Evolutionary conservation across 2,113 vertebrate genomes (phyloP).

Genomic region (Fulica atra): DNA sequence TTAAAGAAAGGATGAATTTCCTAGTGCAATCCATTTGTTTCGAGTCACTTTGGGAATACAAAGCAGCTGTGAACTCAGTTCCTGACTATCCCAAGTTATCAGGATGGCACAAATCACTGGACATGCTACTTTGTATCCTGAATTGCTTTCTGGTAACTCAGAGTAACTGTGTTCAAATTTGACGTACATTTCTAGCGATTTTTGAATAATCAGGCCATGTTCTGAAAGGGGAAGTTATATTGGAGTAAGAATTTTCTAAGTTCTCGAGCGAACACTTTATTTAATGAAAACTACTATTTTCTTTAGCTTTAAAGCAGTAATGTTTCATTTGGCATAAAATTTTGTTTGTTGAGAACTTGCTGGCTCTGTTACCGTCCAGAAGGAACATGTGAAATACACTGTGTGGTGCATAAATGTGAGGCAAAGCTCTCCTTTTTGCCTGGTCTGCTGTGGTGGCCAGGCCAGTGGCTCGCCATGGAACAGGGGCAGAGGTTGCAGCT

Average conservation of each 20-base stretch:
- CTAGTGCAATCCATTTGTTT: not conserved
- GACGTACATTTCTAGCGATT: not conserved
- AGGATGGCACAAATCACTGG: not conserved
- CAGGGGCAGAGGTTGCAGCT: not conserved
- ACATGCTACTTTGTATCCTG: not conserved
- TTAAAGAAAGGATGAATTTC: not conserved
- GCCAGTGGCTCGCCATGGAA: not conserved
- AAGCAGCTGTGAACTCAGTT: not conserved
- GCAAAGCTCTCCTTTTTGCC: not conserved
- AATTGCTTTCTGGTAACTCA: not conserved
- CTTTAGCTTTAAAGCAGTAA: not conserved
- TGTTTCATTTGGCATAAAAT: not conserved
- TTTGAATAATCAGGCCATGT: not conserved
- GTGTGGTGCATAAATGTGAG: rapidly evolving
- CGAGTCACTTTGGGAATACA: not conserved
- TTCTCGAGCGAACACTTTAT: not conserved
- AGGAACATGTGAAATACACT: not conserved
- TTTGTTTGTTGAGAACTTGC: not conserved
- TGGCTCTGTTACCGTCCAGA: not conserved
- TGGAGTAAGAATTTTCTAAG: not conserved
- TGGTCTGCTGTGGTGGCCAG: not conserved
- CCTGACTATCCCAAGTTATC: not conserved
- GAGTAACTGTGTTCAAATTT: not conserved
- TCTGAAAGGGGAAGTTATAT: not conserved
- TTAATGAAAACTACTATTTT: not conserved